Evolutionary conservation across 1,140 invertebrate species (phyloP), one percentile per base, ranked within the genome.

Genomic region (Zaprionus nigranus): DNA sequence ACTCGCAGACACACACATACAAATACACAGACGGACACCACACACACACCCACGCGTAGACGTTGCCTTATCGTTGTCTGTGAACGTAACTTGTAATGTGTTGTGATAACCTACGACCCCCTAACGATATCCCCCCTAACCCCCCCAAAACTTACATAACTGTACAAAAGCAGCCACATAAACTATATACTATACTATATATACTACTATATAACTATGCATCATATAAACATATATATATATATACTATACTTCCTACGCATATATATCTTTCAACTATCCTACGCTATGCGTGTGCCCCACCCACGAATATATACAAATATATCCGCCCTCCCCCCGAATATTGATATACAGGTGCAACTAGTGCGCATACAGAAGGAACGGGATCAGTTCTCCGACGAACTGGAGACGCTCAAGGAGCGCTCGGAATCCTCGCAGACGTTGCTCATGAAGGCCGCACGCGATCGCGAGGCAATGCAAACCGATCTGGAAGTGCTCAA

Each of bases 311-410:
- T 64, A 24, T 62, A 62, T 34, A 24, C 11, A 46, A 38, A n/a
- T 15, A 58, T 26, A 58, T 57, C 40, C 38, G 12, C 24, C 24
- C 38, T 38, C 40, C 34, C 13, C 20, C 40, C 9, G 30, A 40
- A 28, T 57, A 62, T 49, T 68, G 40, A 75, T 46, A 36, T 85
- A 30, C 80, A 96, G 95, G 93, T 94, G 59, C 93, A 96, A 79
- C 94, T 97, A 91, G 94, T 95, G 54, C 95, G 97, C 78, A 94
- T 98, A 61, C 97, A 98, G 92, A 98, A 98, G 92, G 97, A 98
- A 92, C 94, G 96, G 76, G 97, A 98, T 87, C 93, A 94, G 63
- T 96, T 96, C 75, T 95, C 96, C 73, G 95, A 96, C 64, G 97
- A 98, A 78, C 95, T 95, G 74, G 96, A 97, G 62, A 96, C 96